phyloP scores from a whole-genome alignment of 2,888 invertebrate genomes.

The Venusia cambrica region DNA sequence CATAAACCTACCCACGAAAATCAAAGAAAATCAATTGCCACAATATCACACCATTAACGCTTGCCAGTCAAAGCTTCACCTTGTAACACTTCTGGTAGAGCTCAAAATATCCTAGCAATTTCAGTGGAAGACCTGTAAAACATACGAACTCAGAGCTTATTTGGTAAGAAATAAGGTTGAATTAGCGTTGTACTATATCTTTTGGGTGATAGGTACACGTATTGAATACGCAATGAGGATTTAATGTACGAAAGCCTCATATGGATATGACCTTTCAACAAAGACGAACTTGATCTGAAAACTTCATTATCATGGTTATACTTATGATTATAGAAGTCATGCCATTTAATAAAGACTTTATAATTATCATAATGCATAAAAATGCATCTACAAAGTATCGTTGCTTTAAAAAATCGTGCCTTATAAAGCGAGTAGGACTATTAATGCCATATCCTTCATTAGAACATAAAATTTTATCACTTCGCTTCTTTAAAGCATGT shows the following conservation, averaged over 20 bases:
- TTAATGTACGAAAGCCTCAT: constrained; percentile 28
- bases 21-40: constrained; percentile 34
- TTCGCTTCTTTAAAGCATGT: constrained; percentile 19
- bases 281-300: too few species aligned
- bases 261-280: constrained; percentile 23
- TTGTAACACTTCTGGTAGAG: constrained; percentile 11
- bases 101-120: constrained; percentile 18
- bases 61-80: constrained; percentile 26
- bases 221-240: constrained; percentile 45
- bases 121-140: constrained; percentile 4
- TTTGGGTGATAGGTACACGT: constrained; percentile 30
- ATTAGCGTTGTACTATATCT: not conserved
- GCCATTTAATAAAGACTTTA: too few species aligned
- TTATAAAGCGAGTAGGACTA: constrained; percentile 15
- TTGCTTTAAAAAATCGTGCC: too few species aligned
- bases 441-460: constrained; percentile 23
- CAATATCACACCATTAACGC: constrained; percentile 25
- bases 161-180: constrained; percentile 5
- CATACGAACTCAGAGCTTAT: constrained; percentile 7
- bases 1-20: constrained; percentile 34
- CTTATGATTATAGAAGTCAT: too few species aligned
- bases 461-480: constrained; percentile 28
- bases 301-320: too few species aligned
- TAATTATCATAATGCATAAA: too few species aligned
- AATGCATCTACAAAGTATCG: too few species aligned